Percentiles rank a stretch among this genome's conserved stretches.
These are phyloP conservation scores for Drosophila colorata DNA, from an alignment of 2,888 invertebrate genomes.

Conservation along the genomic window DNA sequence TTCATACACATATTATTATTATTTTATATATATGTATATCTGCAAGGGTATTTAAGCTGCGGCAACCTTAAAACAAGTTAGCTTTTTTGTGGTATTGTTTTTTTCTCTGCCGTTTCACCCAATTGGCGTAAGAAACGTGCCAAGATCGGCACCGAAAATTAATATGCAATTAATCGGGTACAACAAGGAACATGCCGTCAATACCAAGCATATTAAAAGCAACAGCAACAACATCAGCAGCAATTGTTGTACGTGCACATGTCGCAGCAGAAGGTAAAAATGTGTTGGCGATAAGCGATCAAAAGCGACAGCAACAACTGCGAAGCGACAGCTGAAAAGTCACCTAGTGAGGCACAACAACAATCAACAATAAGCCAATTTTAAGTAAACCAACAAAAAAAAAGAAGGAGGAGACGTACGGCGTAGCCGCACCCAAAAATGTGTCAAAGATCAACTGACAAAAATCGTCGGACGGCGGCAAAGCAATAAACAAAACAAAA, in stretches of 20 bases:
- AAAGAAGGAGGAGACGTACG: constrained; percentile 30
- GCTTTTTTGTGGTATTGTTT: constrained; percentile 9
- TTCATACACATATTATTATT: no score
- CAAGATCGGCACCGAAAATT: constrained; percentile 74
- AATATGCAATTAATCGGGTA: constrained; percentile 82
- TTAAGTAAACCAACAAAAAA: constrained; percentile 40
- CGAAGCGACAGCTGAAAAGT: constrained; percentile 66
- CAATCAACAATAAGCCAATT: constrained; percentile 40
- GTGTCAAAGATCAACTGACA: constrained; percentile 82
- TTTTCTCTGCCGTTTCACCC: constrained; percentile 63
- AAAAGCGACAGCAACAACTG: constrained; percentile 63
- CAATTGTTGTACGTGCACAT: constrained; percentile 77
- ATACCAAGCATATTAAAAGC: constrained; percentile 58
- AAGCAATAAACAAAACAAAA: constrained; percentile 60
- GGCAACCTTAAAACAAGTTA: neutral
- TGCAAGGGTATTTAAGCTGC: neutral
- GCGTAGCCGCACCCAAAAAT: constrained; percentile 76
- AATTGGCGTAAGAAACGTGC: constrained; percentile 76
- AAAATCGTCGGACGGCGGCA: constrained; percentile 69
- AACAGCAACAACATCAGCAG: constrained; percentile 23
- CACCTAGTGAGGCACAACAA: constrained; percentile 71
- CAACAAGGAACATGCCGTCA: constrained; percentile 74
- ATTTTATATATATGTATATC: neutral
- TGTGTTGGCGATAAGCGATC: constrained; percentile 70
- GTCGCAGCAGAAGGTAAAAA: constrained; percentile 57